phyloP scores from a whole-genome alignment of 1,140 invertebrate genomes.

The Aethina tumida region DNA sequence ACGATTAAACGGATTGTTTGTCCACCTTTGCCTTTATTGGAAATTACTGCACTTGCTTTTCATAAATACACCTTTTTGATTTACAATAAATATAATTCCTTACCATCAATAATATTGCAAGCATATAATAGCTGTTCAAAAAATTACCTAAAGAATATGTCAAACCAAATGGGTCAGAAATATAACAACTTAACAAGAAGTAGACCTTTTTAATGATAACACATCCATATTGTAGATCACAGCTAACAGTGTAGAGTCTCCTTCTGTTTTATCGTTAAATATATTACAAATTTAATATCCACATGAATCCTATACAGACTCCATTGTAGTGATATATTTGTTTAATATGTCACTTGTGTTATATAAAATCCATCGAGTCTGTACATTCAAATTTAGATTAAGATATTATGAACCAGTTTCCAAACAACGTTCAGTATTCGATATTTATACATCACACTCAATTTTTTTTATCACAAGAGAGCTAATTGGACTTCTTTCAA shows the following conservation, averaged over 20 bases:
- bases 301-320: background rate
- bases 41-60: too few species aligned
- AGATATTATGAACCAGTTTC: background rate
- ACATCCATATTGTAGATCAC: constrained; percentile 27
- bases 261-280: constrained; percentile 11
- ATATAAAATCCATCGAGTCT: constrained; percentile 4
- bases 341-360: background rate
- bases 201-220: constrained; percentile 20
- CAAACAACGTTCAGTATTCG: constrained; percentile 1
- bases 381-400: background rate
- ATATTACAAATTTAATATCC: constrained; percentile 5
- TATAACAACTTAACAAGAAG: constrained; percentile 6
- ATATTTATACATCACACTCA: background rate
- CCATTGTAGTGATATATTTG: background rate
- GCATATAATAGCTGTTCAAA: constrained; percentile 17
- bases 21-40: too few species aligned
- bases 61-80: too few species aligned
- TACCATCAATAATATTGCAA: constrained; percentile 13
- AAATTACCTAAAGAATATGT: constrained; percentile 9
- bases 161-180: constrained; percentile 1
- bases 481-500: too few species aligned
- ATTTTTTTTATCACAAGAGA: background rate
- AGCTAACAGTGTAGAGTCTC: constrained; percentile 25
- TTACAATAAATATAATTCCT: background rate
- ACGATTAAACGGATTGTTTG: too few species aligned